Conservation (phyloP, 2,888 invertebrate genomes). For the Lagria hirta region DNA sequence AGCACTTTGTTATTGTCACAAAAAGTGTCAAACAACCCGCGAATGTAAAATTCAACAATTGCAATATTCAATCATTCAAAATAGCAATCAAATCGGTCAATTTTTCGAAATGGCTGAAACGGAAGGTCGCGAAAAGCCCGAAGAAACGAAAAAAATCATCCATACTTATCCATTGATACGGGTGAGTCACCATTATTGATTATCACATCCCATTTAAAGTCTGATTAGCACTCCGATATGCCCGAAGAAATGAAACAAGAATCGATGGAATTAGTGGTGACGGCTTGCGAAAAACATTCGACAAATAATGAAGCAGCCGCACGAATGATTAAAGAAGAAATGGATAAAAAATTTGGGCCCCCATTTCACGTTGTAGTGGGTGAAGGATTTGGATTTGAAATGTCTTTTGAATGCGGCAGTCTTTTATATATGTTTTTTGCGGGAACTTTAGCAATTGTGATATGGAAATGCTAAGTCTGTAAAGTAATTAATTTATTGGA, state of each 20-base stretch:
- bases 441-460: slow-evolving; percentile 83
- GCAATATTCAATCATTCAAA: too few relatives aligned
- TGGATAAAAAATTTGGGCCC: slow-evolving; percentile 95
- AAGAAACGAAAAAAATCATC: slow-evolving; percentile 65
- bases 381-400: slow-evolving; percentile 91
- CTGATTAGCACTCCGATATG: slow-evolving; percentile 85
- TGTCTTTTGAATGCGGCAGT: slow-evolving; percentile 87
- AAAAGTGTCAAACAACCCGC: too few relatives aligned
- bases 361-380: slow-evolving; percentile 96
- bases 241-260: slow-evolving; percentile 89
- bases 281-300: slow-evolving; percentile 89
- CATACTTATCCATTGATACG: slow-evolving; percentile 81
- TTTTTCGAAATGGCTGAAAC: slow-evolving; percentile 23
- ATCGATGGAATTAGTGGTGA: slow-evolving; percentile 86
- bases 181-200: slow-evolving; percentile 57
- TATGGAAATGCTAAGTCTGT: slow-evolving; percentile 81
- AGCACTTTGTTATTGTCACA: too few relatives aligned
- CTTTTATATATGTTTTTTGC: slow-evolving; percentile 88
- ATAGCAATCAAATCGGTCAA: too few relatives aligned
- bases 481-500: slow-evolving; percentile 18
- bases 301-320: slow-evolving; percentile 87
- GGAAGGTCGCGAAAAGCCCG: slow-evolving; percentile 39
- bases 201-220: slow-evolving; percentile 1
- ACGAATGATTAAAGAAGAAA: slow-evolving; percentile 88
- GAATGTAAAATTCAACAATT: too few relatives aligned